A percentile compares a stretch with the other conserved stretches of the same genome.
Evolutionary conservation across 2,888 invertebrate species (phyloP).

Genomic region (Girardia tigrina): DNA sequence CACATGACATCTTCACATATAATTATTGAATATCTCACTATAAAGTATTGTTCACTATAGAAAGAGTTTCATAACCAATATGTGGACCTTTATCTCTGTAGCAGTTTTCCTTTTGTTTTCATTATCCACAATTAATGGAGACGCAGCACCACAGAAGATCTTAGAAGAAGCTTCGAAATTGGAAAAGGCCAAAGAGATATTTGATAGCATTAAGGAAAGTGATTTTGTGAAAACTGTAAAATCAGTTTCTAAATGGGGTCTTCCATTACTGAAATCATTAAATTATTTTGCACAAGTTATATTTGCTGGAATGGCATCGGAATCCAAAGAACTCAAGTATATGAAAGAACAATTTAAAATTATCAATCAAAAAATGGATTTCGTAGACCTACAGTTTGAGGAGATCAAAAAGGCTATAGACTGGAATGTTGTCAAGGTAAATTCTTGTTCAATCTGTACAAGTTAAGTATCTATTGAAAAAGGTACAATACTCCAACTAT

Average conservation of each 20-base stretch:
- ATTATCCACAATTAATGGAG: background rate
- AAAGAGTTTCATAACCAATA: too few species aligned
- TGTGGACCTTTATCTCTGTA: too few species aligned
- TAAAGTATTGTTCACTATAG: too few species aligned
- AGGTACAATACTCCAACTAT: constrained; percentile 10
- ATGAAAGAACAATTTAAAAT: constrained; percentile 23
- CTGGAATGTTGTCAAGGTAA: constrained; percentile 1
- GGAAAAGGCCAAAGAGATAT: background rate
- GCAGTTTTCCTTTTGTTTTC: background rate
- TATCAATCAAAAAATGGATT: background rate
- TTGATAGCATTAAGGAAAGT: background rate
- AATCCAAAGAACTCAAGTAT: background rate
- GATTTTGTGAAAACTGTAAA: background rate
- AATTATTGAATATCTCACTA: too few species aligned
- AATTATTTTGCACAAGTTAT: background rate
- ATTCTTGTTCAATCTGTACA: background rate
- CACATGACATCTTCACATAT: too few species aligned
- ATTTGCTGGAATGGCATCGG: background rate
- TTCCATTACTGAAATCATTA: background rate
- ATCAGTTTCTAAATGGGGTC: background rate
- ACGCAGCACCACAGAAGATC: background rate
- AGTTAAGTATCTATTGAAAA: background rate
- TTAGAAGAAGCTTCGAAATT: background rate
- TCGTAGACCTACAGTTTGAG: background rate
- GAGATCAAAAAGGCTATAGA: background rate